phyloP scores from a whole-genome alignment of 2,113 vertebrate genomes.

The Drymodes brunneopygia region DNA sequence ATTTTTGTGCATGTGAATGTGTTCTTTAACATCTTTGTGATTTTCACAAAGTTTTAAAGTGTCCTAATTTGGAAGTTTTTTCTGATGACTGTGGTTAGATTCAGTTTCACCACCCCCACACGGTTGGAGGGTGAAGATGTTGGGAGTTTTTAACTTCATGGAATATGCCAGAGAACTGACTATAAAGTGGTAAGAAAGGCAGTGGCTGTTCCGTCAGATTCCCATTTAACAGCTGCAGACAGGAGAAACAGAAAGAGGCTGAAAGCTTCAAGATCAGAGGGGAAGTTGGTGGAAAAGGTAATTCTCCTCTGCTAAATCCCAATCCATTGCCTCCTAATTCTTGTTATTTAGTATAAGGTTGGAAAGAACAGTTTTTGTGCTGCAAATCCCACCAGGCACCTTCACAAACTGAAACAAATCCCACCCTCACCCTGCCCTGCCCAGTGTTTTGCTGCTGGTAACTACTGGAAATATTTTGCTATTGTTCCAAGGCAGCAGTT shows the following conservation, averaged over 20 bases:
- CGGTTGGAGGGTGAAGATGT: not conserved
- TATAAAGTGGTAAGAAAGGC: not conserved
- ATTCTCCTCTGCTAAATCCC: not conserved
- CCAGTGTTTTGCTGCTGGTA: not conserved
- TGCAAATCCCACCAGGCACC: not conserved
- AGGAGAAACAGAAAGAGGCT: not conserved
- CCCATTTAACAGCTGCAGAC: not conserved
- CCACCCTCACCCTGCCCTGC: not conserved
- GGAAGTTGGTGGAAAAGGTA: not conserved
- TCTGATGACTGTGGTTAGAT: not conserved
- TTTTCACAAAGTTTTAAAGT: not conserved
- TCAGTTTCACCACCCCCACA: not conserved
- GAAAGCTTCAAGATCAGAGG: not conserved
- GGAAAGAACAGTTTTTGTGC: not conserved
- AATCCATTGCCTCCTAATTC: not conserved
- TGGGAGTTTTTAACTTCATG: not conserved
- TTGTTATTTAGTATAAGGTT: not conserved
- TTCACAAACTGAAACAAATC: accelerated
- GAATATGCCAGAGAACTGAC: not conserved
- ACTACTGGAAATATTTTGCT: not conserved
- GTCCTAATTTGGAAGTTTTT: not conserved
- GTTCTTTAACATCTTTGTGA: not conserved
- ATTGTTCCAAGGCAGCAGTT: not conserved
- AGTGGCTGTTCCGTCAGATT: not conserved
- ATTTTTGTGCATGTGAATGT: not conserved